phyloP scores from a whole-genome alignment of 1,140 invertebrate species.

The Druon quercuslanigerum region DNA sequence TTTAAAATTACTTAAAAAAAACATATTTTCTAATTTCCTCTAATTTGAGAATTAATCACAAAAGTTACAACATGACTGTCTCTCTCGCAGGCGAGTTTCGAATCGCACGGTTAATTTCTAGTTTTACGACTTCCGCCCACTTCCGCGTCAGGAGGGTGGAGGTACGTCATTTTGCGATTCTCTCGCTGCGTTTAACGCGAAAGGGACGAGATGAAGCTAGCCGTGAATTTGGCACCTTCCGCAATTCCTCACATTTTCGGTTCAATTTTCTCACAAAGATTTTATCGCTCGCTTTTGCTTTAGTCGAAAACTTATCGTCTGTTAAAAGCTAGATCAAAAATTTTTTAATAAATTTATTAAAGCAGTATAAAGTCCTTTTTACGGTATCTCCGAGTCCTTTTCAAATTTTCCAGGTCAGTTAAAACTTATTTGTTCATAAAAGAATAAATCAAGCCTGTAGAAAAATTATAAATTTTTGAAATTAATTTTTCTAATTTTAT shows the following conservation, averaged over 20 bases:
- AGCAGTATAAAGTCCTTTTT: too few relatives aligned
- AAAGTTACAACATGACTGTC: background rate
- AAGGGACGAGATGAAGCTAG: slow-evolving; percentile 33
- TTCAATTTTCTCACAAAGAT: background rate
- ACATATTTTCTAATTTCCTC: background rate
- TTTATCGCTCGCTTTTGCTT: background rate
- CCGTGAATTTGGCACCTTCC: slow-evolving; percentile 21
- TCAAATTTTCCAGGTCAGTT: too few relatives aligned
- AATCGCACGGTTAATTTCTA: slow-evolving; percentile 3
- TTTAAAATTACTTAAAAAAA: background rate
- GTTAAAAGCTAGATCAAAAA: background rate
- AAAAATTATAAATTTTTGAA: too few relatives aligned
- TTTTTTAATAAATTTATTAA: background rate
- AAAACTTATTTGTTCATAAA: too few relatives aligned
- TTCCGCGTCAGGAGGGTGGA: slow-evolving; percentile 23
- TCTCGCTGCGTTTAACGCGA: slow-evolving; percentile 44
- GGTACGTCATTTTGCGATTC: slow-evolving; percentile 44
- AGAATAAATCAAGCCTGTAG: too few relatives aligned
- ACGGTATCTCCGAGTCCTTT: too few relatives aligned
- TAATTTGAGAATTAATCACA: background rate
- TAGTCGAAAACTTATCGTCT: background rate
- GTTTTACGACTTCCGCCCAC: slow-evolving; percentile 21
- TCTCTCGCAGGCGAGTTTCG: background rate
- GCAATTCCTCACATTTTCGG: background rate
- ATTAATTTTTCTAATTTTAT: too few relatives aligned